Conservation (phyloP, 2,888 invertebrate genomes). For the Lochmaea crataegi region DNA sequence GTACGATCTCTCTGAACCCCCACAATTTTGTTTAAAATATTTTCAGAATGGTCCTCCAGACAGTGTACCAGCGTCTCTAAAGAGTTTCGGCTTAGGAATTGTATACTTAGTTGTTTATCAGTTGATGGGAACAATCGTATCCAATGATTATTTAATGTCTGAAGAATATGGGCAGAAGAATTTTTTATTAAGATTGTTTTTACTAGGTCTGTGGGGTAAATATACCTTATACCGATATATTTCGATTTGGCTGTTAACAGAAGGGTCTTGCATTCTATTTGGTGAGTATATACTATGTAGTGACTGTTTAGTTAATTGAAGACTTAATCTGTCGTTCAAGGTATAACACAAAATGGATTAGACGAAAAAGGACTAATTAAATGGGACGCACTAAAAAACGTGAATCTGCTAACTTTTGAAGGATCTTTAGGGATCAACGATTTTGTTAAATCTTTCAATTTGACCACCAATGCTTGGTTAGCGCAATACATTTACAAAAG, state of each 20-base stretch:
- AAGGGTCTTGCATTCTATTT: conserved; percentile 77
- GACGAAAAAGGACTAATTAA: conserved; percentile 69
- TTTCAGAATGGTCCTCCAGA: conserved; percentile 53
- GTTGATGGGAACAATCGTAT: conserved; percentile 76
- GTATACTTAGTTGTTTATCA: conserved; percentile 81
- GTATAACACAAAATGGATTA: conserved; percentile 85
- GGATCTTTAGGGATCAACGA: conserved; percentile 85
- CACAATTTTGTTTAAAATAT: background rate
- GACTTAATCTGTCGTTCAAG: conserved; percentile 67
- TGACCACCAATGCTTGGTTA: conserved; percentile 95
- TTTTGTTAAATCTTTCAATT: conserved; percentile 93
- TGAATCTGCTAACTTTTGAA: conserved; percentile 85
- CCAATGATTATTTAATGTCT: conserved; percentile 79
- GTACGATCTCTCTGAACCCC: too few species aligned
- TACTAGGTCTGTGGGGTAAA: conserved; percentile 87
- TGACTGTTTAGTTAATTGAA: too few species aligned
- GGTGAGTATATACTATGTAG: conserved; percentile 62
- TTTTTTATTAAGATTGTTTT: conserved; percentile 72
- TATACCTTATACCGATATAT: conserved; percentile 91
- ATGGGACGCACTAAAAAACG: conserved; percentile 94
- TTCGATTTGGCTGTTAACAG: conserved; percentile 91
- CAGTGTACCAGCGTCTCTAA: conserved; percentile 68
- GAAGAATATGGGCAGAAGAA: conserved; percentile 70
- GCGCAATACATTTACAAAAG: conserved; percentile 95
- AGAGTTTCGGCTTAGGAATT: conserved; percentile 75